Base-by-base conservation (phyloP, 2,888 invertebrate genomes). In the Cosmia pyralina region DNA sequence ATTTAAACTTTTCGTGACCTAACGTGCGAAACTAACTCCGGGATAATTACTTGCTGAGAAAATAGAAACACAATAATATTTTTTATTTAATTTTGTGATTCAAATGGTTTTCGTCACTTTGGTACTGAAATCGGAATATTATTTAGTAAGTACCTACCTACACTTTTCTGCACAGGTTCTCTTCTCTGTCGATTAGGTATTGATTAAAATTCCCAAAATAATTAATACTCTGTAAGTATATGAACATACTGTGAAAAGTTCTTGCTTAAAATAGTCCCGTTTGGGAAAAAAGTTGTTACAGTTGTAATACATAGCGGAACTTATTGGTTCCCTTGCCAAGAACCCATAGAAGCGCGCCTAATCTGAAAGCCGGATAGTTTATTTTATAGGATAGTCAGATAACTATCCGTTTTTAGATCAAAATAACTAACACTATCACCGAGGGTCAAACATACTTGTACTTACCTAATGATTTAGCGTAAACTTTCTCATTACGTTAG, bases 401-500 rank as follows among this genome's bases (percentile, higher is more conserved):
- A 22, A 55, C 4, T 28, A 10, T 8, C 13, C 7, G 6, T 38
- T 28, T 48, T 50, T 28, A 19, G 15, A 66, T 67, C 34, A 57
- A 63, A 53, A 67, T 15, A 63, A 34, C 22, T 10, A 67, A 11
- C 38, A 34, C 69, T 52, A 28, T 34, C 46, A 53, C 50, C 15
- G 28, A 57, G 69, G 41, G 64, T 69, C 62, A 66, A 8, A 19
- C 28, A 59, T 53, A 53, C 58, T 28, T 17, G n/a, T 60, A 57
- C 28, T 3, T 28, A 2, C 28, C 28, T 28, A 2, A 34, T 55
- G 15, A 69, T 69, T 69, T 65, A 62, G 55, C 64, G 75, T 65
- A 81, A 78, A 66, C 62, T 78, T 82, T 71, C 63, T 15, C 58
- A 77, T 72, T 64, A 70, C 11, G 58, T 52, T 71, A 58, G n/a